Conservation (phyloP, 2,797 vertebrate species). For the Gymnocypris eckloni region DNA sequence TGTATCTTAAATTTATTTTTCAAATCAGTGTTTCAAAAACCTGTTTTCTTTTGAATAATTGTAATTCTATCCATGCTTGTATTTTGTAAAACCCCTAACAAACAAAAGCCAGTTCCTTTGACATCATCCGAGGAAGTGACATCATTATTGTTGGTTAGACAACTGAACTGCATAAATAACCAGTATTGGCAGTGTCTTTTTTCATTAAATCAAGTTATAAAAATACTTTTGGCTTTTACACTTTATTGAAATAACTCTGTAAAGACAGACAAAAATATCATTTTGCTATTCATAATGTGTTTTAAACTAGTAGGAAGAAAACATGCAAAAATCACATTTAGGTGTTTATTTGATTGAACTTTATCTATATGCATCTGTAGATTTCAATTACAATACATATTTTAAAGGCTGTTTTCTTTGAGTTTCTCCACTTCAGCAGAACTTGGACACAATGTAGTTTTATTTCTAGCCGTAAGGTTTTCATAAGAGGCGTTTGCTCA, state of each 20-base stretch:
- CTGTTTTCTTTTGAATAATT: background rate
- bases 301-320: background rate
- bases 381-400: background rate
- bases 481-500: background rate
- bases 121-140: background rate
- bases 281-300: background rate
- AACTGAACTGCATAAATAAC: background rate
- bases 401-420: background rate
- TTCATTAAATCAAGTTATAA: background rate
- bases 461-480: background rate
- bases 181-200: background rate
- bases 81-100: background rate
- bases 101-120: background rate
- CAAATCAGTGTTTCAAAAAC: background rate
- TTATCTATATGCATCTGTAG: background rate
- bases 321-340: background rate
- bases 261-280: background rate
- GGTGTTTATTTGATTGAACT: background rate
- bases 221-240: background rate
- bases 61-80: background rate
- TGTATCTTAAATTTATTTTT: accelerated
- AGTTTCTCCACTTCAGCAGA: background rate
- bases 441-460: background rate
- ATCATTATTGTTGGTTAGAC: background rate
- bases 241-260: too few species aligned